Conservation (phyloP, 2,113 vertebrate species). For the Corydoras sp. region DNA sequence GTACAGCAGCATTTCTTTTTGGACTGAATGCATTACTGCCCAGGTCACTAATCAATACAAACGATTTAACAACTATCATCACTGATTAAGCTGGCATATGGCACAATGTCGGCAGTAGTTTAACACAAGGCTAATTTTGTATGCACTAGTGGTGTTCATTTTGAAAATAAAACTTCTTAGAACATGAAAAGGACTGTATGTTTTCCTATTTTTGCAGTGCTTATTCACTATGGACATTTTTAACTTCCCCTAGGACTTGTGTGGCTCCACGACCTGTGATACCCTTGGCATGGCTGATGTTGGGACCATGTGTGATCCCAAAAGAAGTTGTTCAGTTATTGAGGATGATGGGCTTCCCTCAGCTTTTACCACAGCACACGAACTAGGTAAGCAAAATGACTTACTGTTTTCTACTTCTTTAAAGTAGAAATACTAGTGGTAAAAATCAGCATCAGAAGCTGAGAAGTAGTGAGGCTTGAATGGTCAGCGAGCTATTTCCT, state of each 20-base stretch:
- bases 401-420: not conserved
- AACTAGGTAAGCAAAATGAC: conserved; percentile 76
- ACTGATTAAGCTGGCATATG: too few relatives aligned
- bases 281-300: conserved; percentile 97
- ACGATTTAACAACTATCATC: too few relatives aligned
- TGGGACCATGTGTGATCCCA: conserved; percentile 96
- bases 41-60: too few relatives aligned
- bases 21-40: not conserved
- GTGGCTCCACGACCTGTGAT: conserved; percentile 93
- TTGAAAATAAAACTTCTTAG: not conserved
- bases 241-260: conserved; percentile 76
- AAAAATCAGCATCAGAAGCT: too few relatives aligned
- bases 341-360: conserved; percentile 96
- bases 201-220: not conserved
- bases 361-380: conserved; percentile 93
- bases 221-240: conserved; percentile 1
- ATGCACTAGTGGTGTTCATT: not conserved
- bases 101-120: too few relatives aligned
- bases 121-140: too few relatives aligned
- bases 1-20: conserved; percentile 9
- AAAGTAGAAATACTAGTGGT: not conserved
- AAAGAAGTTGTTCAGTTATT: conserved; percentile 95
- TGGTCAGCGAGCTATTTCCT: not conserved
- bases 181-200: too few relatives aligned
- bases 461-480: too few relatives aligned